These are phyloP conservation scores for Pandemis heparana DNA, from an alignment of 2,888 invertebrate species.

Conservation along the genomic window DNA sequence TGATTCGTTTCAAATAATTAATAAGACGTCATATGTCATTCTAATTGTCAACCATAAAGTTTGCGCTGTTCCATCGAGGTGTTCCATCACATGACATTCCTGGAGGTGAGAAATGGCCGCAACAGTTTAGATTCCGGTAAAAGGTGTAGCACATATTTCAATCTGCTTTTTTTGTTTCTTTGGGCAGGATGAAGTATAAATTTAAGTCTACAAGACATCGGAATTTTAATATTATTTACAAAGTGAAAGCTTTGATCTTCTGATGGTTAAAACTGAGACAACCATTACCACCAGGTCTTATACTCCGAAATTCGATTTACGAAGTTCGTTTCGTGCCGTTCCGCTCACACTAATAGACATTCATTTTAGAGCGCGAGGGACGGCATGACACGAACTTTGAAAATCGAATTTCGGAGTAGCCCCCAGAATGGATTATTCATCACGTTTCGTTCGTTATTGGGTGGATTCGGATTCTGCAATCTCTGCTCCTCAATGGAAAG, in stretches of 20 bases:
- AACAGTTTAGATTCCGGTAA: constrained; percentile 11
- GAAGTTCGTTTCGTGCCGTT: too few species aligned
- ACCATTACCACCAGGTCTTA: too few species aligned
- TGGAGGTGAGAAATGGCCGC: constrained; percentile 20
- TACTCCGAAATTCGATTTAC: too few species aligned
- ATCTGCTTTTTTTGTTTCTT: not conserved
- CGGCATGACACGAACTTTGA: too few species aligned
- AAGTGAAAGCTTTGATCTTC: not conserved
- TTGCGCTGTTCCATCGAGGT: not conserved
- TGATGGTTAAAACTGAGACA: not conserved
- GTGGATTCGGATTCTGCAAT: too few species aligned
- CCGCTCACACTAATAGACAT: too few species aligned
- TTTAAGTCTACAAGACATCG: too few species aligned
- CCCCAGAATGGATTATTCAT: too few species aligned
- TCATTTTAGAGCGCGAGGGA: too few species aligned
- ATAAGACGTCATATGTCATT: constrained; percentile 36
- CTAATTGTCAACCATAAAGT: constrained; percentile 32
- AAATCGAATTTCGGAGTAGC: too few species aligned
- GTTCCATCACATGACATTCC: constrained; percentile 4
- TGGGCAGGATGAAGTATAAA: not conserved
- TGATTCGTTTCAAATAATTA: constrained; percentile 47
- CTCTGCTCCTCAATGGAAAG: too few species aligned
- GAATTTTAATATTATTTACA: not conserved
- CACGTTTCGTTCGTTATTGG: too few species aligned
- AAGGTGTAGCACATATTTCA: constrained; percentile 22